A percentile compares a stretch with the other conserved stretches of the same genome.
Conservation (phyloP, 2,113 vertebrate genomes). For the Sminthopsis crassicaudata region DNA sequence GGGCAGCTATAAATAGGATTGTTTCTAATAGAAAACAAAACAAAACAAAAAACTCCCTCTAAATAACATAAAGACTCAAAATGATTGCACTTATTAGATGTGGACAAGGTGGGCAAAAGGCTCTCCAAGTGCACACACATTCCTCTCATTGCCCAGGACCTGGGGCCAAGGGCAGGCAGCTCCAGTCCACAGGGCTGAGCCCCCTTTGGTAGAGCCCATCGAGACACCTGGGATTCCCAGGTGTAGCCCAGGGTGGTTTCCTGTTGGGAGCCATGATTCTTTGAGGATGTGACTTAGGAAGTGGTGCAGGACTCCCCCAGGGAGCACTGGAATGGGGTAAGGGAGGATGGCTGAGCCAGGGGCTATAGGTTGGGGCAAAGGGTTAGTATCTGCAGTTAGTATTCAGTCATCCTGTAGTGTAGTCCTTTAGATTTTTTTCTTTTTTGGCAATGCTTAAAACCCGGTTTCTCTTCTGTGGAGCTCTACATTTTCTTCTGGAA, state of each 20-base stretch:
- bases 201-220: slow-evolving; percentile 66
- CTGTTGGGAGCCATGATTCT: slow-evolving; percentile 79
- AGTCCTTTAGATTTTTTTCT: slow-evolving; percentile 43
- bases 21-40: slow-evolving; percentile 82
- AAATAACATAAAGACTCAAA: slow-evolving; percentile 87
- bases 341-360: slow-evolving; percentile 59
- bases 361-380: slow-evolving; percentile 22
- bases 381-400: slow-evolving; percentile 45
- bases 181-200: slow-evolving; percentile 56
- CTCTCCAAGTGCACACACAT: slow-evolving; percentile 87
- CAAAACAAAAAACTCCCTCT: slow-evolving; percentile 78
- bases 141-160: slow-evolving; percentile 82
- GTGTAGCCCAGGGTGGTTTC: slow-evolving; percentile 62
- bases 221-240: slow-evolving; percentile 63
- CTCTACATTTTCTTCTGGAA: slow-evolving; percentile 24
- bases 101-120: slow-evolving; percentile 87
- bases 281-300: slow-evolving; percentile 76
- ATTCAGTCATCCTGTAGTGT: slow-evolving; percentile 47
- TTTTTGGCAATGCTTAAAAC: slow-evolving; percentile 35
- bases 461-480: slow-evolving; percentile 70
- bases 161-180: slow-evolving; percentile 74
- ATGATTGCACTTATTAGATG: slow-evolving; percentile 91
- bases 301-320: slow-evolving; percentile 61
- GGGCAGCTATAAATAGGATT: slow-evolving; percentile 89
- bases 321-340: slow-evolving; percentile 30